These are phyloP conservation scores for Acropternis orthonyx DNA, from an alignment of 2,797 vertebrate species.

Conservation along the genomic window DNA sequence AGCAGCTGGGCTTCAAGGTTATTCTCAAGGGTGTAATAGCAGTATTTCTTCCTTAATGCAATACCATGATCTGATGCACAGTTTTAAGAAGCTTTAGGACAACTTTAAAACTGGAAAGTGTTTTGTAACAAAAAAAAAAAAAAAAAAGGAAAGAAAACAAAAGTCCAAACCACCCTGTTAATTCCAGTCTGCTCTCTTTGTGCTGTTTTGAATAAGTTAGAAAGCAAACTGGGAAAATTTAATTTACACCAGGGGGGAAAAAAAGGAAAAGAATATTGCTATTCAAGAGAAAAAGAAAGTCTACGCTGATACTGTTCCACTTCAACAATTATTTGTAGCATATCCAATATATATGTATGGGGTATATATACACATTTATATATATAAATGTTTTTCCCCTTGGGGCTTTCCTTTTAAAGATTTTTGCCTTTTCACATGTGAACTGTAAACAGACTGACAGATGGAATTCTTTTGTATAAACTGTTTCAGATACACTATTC, in stretches of 20 bases:
- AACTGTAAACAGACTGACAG: slow-evolving; percentile 79
- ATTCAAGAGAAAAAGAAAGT: not conserved
- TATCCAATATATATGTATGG: not conserved
- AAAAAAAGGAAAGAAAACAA: not conserved
- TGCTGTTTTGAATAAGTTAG: slow-evolving; percentile 50
- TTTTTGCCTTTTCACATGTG: slow-evolving; percentile 76
- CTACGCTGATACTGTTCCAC: slow-evolving; percentile 9
- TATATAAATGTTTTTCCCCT: slow-evolving; percentile 40
- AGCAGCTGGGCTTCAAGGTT: slow-evolving; percentile 36
- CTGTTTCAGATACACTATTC: slow-evolving; percentile 76
- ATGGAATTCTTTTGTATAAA: slow-evolving; percentile 79
- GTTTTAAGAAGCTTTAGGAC: slow-evolving; percentile 2
- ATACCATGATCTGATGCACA: not conserved
- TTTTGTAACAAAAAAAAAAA: not conserved
- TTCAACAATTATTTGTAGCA: slow-evolving; percentile 60
- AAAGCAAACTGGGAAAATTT: slow-evolving; percentile 63
- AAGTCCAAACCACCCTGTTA: not conserved
- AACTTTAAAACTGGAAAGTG: slow-evolving; percentile 9
- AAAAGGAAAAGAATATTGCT: not conserved
- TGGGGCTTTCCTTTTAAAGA: slow-evolving; percentile 62
- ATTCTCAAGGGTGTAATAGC: slow-evolving; percentile 48
- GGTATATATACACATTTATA: not conserved
- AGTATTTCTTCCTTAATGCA: slow-evolving; percentile 54
- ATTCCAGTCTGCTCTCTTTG: slow-evolving; percentile 30
- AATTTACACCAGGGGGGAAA: slow-evolving; percentile 28